Percentiles rank a stretch among this genome's conserved stretches.
phyloP scores from a whole-genome alignment of 1,140 invertebrate genomes.

The Pseudomyrmex dendroicus region DNA sequence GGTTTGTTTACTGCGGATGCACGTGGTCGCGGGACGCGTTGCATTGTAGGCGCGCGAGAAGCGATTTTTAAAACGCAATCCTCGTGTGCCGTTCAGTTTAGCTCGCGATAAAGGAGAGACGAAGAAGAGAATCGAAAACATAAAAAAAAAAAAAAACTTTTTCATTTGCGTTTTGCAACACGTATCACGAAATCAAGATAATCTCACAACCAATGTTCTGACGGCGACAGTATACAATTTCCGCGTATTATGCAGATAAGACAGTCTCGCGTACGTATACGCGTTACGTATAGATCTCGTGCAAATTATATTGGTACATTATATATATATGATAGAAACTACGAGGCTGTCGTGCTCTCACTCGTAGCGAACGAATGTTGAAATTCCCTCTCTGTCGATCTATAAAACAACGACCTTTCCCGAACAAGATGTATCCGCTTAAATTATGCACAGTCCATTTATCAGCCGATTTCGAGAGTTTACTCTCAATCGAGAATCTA shows the following conservation, averaged over 20 bases:
- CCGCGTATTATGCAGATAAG: constrained; percentile 34
- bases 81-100: not conserved
- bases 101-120: not conserved
- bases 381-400: constrained; percentile 35
- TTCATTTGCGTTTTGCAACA: not conserved
- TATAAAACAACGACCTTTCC: constrained; percentile 13
- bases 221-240: constrained; percentile 3
- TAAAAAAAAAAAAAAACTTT: not conserved
- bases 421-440: constrained; percentile 3
- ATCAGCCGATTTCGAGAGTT: not conserved
- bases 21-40: constrained; percentile 34
- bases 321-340: not conserved
- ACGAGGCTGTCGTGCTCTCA: not conserved
- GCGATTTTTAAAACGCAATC: not conserved
- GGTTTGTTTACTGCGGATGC: constrained; percentile 48
- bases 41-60: not conserved
- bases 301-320: constrained; percentile 31
- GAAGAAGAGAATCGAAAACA: not conserved
- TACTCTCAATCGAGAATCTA: not conserved
- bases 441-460: constrained; percentile 30
- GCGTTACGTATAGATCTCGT: not conserved
- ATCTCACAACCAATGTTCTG: not conserved
- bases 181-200: not conserved
- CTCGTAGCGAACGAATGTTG: not conserved
- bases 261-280: not conserved